Evolutionary conservation across 1,140 invertebrate genomes (phyloP), one percentile per base, ranked within the genome.

Genomic region (Brachionus plicatilis): DNA sequence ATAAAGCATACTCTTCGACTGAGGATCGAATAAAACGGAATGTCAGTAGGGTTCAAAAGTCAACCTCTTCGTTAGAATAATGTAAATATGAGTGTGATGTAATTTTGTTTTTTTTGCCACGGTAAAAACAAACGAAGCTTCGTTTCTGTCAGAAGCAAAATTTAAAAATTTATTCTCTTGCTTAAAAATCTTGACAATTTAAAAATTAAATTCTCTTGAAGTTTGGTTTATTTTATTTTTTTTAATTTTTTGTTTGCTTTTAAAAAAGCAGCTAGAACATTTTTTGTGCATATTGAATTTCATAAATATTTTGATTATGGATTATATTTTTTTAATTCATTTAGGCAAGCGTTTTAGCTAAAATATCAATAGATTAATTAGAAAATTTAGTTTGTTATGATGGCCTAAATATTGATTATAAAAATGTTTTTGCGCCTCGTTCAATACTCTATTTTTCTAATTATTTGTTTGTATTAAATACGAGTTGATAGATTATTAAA

Each of bases 1-100:
- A 92, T 9, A 92, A 92, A 86, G 92, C 92, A 85, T 90, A 91
- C 43, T 92, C 91, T 29, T 93, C 92, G 17, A 91, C 95, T 1
- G 93, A 93, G 87, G 92, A 93, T 85, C 90, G 94, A 87, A 93
- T 95, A 56, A 94, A 93, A 86, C 91, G 94, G 24, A 95, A 95
- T 87, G 91, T 93, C 20, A 94, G 94, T 88, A 94, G 94, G 86
- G 94, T 95, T 79, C 94, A 95, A 88, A 90, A 89, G 20, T 43
- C 17, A 17, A 14, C 41, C 1, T 76, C 72, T 12, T 47, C 72
- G 1, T 41, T 72, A 43, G 68, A 72, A 9, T 37, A 72, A 72
- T 56, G 53, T 56, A 56, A 56, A 56, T 56, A 56, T 56, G 53
- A 17, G 45, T 56, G 14, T 17, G n/a, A n/a, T 50, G 11, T 56